Evolutionary conservation across 2,888 invertebrate genomes (phyloP).

Genomic region (Agapostemon virescens): DNA sequence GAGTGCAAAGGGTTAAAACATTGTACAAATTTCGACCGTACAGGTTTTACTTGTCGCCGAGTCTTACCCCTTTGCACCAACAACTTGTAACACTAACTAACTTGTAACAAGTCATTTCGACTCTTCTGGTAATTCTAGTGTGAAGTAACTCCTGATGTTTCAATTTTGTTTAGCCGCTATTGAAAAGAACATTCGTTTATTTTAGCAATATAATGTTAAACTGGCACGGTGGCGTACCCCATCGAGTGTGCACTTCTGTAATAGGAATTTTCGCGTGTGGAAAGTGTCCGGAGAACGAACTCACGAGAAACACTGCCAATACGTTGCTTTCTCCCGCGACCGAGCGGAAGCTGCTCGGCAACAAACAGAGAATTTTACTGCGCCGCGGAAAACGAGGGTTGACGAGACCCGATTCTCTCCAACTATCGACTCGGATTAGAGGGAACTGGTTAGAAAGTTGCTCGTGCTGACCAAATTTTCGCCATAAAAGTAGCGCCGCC

Average conservation of each 20-base stretch:
- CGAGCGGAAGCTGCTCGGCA: constrained; percentile 7
- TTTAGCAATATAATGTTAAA: neutral
- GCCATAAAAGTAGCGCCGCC: neutral
- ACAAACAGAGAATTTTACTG: neutral
- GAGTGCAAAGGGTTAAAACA: no score
- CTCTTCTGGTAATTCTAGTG: no score
- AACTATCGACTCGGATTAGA: neutral
- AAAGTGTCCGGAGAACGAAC: neutral
- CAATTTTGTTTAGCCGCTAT: neutral
- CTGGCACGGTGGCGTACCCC: neutral
- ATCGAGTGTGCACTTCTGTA: neutral
- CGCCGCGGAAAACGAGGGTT: neutral
- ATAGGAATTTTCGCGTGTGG: constrained; percentile 23
- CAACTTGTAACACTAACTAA: no score
- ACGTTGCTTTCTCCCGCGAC: neutral
- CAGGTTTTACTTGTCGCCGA: no score
- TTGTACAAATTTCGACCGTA: no score
- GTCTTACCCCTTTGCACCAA: no score
- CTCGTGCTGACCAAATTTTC: neutral
- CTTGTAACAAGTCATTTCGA: no score
- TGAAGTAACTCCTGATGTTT: no score
- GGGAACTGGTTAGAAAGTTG: constrained; percentile 8
- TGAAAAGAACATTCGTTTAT: neutral
- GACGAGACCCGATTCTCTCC: neutral
- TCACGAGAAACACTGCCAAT: neutral